Evolutionary conservation across 2,888 invertebrate species (phyloP).

Genomic region (Folsomia candida): DNA sequence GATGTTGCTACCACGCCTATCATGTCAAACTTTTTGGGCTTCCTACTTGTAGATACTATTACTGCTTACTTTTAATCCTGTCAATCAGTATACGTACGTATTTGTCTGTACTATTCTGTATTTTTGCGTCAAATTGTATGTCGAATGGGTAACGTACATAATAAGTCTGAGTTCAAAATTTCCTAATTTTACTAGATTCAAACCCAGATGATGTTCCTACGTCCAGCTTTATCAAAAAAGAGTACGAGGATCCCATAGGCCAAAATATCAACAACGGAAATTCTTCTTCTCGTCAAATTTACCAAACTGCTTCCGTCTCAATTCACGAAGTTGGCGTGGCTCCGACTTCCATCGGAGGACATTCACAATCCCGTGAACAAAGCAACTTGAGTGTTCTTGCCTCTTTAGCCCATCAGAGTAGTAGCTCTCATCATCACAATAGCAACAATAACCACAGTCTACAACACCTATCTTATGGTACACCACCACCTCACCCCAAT

Average conservation of each 20-base stretch:
- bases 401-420: constrained; percentile 33
- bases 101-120: too few relatives aligned
- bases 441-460: constrained; percentile 4
- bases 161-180: background rate
- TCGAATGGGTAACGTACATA: constrained; percentile 16
- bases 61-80: too few relatives aligned
- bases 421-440: constrained; percentile 25
- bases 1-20: too few relatives aligned
- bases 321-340: constrained; percentile 13
- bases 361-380: constrained; percentile 13
- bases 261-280: background rate
- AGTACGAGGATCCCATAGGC: background rate
- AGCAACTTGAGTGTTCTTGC: constrained; percentile 37
- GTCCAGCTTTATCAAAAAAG: constrained; percentile 12
- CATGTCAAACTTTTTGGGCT: too few relatives aligned
- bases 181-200: background rate
- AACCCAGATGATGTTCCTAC: constrained; percentile 15
- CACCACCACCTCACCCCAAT: background rate
- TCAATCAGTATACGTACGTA: too few relatives aligned
- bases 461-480: background rate
- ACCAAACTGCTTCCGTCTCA: constrained; percentile 14
- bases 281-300: constrained; percentile 9
- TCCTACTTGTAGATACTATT: too few relatives aligned
- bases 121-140: too few relatives aligned
- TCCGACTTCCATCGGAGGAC: background rate